Percentiles rank a stretch among this genome's conserved stretches.
Conservation (phyloP, 2,888 invertebrate genomes). For the Dorcus hopei region DNA sequence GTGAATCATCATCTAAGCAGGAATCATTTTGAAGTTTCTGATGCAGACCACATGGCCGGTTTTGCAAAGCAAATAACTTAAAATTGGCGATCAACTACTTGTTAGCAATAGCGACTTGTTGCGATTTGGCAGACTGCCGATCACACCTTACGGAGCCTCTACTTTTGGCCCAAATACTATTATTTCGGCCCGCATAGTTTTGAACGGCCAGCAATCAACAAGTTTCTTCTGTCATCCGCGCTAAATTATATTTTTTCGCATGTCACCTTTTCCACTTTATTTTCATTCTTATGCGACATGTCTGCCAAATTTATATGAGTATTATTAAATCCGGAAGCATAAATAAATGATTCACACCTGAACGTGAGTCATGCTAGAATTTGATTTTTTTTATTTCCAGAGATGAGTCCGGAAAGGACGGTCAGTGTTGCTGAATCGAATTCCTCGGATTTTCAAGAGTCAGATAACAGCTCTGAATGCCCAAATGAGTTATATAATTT, state of each 20-base stretch:
- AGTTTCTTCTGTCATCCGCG: neutral
- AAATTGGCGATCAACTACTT: slow-evolving; percentile 31
- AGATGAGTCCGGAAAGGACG: slow-evolving; percentile 47
- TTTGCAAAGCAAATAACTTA: slow-evolving; percentile 20
- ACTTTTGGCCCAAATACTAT: slow-evolving; percentile 29
- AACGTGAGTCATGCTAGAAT: no score
- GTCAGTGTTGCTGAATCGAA: slow-evolving; percentile 44
- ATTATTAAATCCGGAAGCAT: no score
- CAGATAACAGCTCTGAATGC: slow-evolving; percentile 45
- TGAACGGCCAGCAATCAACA: neutral
- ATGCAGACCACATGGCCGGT: slow-evolving; percentile 24
- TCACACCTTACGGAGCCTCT: slow-evolving; percentile 45
- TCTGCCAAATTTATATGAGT: no score
- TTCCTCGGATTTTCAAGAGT: slow-evolving; percentile 32
- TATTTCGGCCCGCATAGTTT: neutral
- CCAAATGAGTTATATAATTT: slow-evolving; percentile 71
- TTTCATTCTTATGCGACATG: no score
- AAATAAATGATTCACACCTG: no score
- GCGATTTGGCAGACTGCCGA: slow-evolving; percentile 45
- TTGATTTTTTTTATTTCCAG: slow-evolving; percentile 31
- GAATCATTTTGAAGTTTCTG: neutral
- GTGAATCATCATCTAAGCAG: no score
- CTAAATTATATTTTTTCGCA: no score
- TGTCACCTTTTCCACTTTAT: no score
- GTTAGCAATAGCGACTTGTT: slow-evolving; percentile 42